A percentile compares a stretch with the other conserved stretches of the same genome.
These are phyloP conservation scores for Venturia canescens DNA, from an alignment of 1,140 invertebrate genomes.

Conservation along the genomic window DNA sequence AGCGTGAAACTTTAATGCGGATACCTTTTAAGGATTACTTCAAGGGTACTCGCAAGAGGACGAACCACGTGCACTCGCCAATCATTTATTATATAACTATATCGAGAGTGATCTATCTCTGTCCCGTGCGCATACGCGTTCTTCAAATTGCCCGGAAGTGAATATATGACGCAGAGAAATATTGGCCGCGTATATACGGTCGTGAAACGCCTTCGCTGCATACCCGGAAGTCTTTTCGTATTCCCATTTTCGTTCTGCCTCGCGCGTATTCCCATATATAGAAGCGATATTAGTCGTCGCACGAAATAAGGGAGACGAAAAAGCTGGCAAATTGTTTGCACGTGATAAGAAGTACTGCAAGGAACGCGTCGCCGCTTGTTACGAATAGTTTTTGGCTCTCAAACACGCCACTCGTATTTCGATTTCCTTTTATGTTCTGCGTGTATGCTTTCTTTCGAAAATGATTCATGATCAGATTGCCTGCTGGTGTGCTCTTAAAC, in stretches of 20 bases:
- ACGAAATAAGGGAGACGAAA: neutral
- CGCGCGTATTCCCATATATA: neutral
- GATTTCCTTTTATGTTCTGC: no score
- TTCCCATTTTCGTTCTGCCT: constrained; percentile 9
- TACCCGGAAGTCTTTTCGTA: constrained; percentile 16
- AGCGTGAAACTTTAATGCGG: neutral
- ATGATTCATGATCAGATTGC: no score
- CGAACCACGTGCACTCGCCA: neutral
- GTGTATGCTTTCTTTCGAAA: no score
- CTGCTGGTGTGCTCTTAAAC: no score
- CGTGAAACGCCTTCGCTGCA: neutral
- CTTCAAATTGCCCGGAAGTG: constrained; percentile 8
- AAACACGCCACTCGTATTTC: no score
- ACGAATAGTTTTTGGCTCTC: no score
- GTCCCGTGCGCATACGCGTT: neutral
- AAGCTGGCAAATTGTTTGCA: neutral
- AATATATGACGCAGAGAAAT: neutral
- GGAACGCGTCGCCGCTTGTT: no score
- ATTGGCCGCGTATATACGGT: constrained; percentile 7
- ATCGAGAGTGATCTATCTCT: neutral
- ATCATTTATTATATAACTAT: constrained; percentile 4
- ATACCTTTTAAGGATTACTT: neutral
- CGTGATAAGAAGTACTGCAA: no score
- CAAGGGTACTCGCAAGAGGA: neutral
- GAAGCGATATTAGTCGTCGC: constrained; percentile 7